Evolutionary conservation across 2,797 vertebrate species (phyloP), one percentile per base, ranked within the genome.

Genomic region (Apogon hyalosoma): DNA sequence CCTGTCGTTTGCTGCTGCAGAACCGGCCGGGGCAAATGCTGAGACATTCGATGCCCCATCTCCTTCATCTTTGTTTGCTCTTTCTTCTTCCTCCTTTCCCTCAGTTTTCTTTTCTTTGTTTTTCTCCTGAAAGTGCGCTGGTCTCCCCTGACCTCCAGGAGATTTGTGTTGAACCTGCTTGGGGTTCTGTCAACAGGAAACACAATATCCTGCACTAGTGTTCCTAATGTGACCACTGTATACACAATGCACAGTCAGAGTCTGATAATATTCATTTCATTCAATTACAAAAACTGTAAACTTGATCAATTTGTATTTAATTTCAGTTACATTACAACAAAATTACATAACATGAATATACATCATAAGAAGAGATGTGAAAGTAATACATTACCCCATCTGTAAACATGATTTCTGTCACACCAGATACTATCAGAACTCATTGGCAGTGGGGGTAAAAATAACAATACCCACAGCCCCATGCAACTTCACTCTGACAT

Each of bases 31-130:
- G 67, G 79, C 63, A 73, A 80, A 86, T 47, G 74, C 80, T 83
- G 87, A 77, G 69, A 71, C 60, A 60, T 75, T 77, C 66, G 85
- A 88, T 39, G 65, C 80, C 80, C 68, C 67, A 75, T 89, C 78
- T 84, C 69, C 64, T 18, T 55, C 66, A 46, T 75, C 62, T 65
- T 70, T 66, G 33, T 56, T 76, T 69, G 59, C 57, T 75, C 39
- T 75, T 59, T 75, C 66, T 61, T 76, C 47, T 54, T 69, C 61
- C 28, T 69, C 80, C 62, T 21, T 47, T 48, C 40, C 66, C 50
- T 75, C 49, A 53, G 54, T 69, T 13, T 78, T 50, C 46, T 77
- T 50, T 48, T 68, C 52, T 28, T 38, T 50, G 42, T 66, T 52
- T 38, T 38, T 55, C 43, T 82, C 63, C 64, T 70, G 39, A 55